A percentile compares a stretch with the other conserved stretches of the same genome.
These are phyloP conservation scores for Zeuzera pyrina DNA, from an alignment of 2,888 invertebrate species.

Conservation along the genomic window DNA sequence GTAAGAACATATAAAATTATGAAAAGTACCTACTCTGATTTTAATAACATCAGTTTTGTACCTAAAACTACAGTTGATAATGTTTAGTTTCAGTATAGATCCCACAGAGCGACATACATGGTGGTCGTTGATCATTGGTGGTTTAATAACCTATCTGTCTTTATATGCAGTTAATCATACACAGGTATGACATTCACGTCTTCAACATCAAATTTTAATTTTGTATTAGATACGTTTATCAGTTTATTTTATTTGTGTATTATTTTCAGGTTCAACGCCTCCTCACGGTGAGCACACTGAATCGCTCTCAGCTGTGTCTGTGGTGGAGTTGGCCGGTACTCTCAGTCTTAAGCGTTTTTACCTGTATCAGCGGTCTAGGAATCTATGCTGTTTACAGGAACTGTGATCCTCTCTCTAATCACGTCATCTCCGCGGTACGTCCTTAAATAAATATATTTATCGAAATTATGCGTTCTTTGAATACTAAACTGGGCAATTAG, in stretches of 20 bases:
- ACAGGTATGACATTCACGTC: constrained; percentile 56
- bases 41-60: not conserved
- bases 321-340: constrained; percentile 89
- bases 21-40: not conserved
- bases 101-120: constrained; percentile 88
- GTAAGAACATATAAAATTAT: constrained; percentile 49
- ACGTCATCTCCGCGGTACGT: constrained; percentile 72
- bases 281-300: constrained; percentile 79
- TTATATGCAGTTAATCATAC: constrained; percentile 92
- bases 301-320: constrained; percentile 79
- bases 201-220: too few relatives aligned
- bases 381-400: constrained; percentile 87
- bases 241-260: not conserved
- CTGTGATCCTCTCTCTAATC: constrained; percentile 83
- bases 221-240: too few relatives aligned
- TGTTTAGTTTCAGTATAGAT: constrained; percentile 79
- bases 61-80: not conserved
- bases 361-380: constrained; percentile 84
- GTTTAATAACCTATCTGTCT: constrained; percentile 83
- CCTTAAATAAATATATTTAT: too few relatives aligned
- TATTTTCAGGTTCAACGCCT: constrained; percentile 76
- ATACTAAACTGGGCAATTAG: too few relatives aligned
- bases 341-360: constrained; percentile 79
- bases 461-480: too few relatives aligned
- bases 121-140: constrained; percentile 88